These are phyloP conservation scores for Tachysurus fulvidraco DNA, from an alignment of 2,113 vertebrate species.

Conservation along the genomic window DNA sequence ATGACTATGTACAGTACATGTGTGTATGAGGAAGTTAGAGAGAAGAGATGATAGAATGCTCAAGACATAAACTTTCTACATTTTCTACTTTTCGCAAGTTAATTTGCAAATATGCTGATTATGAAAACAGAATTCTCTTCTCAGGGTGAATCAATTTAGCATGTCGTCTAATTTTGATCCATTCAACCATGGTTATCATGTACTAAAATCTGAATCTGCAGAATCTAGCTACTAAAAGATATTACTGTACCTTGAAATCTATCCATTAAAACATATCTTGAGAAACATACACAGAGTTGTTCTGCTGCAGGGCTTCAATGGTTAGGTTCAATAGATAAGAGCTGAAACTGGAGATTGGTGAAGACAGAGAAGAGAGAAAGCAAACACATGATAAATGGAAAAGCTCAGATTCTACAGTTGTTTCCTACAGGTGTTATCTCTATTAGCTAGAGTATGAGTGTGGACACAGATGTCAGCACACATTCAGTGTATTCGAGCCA, in stretches of 20 bases:
- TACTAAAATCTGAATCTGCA: neutral
- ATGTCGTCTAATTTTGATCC: neutral
- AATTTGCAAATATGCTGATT: neutral
- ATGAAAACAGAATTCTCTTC: neutral
- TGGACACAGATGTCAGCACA: constrained; percentile 12
- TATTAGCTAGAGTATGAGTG: constrained; percentile 37
- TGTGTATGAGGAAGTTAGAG: neutral
- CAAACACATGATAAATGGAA: constrained; percentile 11
- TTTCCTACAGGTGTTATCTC: constrained; percentile 18
- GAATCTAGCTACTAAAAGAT: neutral
- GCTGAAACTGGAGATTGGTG: constrained; percentile 2
- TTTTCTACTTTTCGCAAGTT: neutral
- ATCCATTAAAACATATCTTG: neutral
- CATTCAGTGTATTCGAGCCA: neutral
- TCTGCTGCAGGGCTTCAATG: neutral
- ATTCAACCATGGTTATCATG: neutral
- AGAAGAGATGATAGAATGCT: neutral
- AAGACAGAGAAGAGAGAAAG: neutral
- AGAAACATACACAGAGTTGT: neutral
- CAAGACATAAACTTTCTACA: neutral
- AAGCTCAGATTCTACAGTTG: constrained; percentile 18
- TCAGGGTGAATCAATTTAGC: neutral
- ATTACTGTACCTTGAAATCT: neutral
- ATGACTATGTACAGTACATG: constrained; percentile 2
- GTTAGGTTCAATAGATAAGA: neutral